Conservation (phyloP, 2,797 vertebrate genomes). For the Phataginus tricuspis region DNA sequence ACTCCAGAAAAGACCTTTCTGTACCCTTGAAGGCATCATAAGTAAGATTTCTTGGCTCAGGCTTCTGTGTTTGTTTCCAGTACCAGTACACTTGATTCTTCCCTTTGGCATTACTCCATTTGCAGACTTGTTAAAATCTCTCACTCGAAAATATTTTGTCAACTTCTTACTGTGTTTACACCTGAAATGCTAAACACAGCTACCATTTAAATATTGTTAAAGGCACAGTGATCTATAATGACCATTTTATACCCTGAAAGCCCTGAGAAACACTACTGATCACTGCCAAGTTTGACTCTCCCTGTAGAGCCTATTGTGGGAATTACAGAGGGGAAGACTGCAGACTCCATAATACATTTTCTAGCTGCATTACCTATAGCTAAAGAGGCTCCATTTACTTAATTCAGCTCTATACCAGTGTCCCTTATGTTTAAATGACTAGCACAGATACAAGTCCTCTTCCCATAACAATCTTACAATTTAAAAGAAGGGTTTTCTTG, state of each 20-base stretch:
- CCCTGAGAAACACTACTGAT: background rate
- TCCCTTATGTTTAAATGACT: background rate
- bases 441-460: background rate
- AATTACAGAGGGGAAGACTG: background rate
- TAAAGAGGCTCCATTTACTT: background rate
- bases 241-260: background rate
- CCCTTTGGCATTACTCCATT: background rate
- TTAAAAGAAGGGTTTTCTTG: background rate
- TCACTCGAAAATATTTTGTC: constrained; percentile 39
- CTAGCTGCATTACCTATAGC: background rate
- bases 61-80: background rate
- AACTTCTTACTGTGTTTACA: background rate
- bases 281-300: background rate
- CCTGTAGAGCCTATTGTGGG: background rate
- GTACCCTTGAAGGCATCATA: constrained; percentile 37
- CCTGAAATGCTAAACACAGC: background rate
- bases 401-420: background rate
- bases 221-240: constrained; percentile 38
- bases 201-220: background rate
- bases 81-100: background rate
- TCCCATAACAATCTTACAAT: background rate
- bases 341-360: background rate
- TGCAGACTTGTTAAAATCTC: background rate
- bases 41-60: constrained; percentile 19
- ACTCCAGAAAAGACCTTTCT: constrained; percentile 48